Evolutionary conservation across 2,888 invertebrate genomes (phyloP).

Genomic region (Pecten maximus): DNA sequence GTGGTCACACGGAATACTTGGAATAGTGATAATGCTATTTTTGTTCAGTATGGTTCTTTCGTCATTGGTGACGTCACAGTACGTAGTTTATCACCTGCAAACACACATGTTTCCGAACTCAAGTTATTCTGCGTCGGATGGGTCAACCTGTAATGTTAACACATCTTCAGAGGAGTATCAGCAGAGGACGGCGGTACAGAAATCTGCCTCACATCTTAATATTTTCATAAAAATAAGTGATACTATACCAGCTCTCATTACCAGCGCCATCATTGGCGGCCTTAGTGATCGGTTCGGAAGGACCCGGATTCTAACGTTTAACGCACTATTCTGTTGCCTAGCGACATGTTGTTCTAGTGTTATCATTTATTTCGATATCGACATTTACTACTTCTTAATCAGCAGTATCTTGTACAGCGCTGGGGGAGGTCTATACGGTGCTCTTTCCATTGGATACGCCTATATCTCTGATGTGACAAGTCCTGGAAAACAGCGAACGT

Average conservation of each 20-base stretch:
- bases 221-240: conserved; percentile 54
- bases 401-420: conserved; percentile 58
- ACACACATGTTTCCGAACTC: background rate
- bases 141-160: conserved; percentile 51
- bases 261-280: conserved; percentile 56
- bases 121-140: background rate
- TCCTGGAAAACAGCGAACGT: conserved; percentile 56
- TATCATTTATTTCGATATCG: conserved; percentile 53
- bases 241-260: conserved; percentile 51
- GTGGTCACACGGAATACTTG: background rate
- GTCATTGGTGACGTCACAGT: background rate
- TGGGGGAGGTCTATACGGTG: conserved; percentile 56
- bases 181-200: conserved; percentile 53
- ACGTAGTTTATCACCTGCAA: background rate
- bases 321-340: conserved; percentile 49
- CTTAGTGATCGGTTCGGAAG: conserved; percentile 60
- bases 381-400: conserved; percentile 50
- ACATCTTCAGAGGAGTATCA: conserved; percentile 41
- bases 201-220: conserved; percentile 53
- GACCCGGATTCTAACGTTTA: conserved; percentile 54
- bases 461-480: conserved; percentile 60
- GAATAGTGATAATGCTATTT: background rate
- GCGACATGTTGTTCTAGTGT: conserved; percentile 42
- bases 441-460: conserved; percentile 49
- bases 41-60: background rate